Percentiles rank a stretch among this genome's conserved stretches.
Conservation (phyloP, 2,113 vertebrate genomes). For the Lutjanus erythropterus region DNA sequence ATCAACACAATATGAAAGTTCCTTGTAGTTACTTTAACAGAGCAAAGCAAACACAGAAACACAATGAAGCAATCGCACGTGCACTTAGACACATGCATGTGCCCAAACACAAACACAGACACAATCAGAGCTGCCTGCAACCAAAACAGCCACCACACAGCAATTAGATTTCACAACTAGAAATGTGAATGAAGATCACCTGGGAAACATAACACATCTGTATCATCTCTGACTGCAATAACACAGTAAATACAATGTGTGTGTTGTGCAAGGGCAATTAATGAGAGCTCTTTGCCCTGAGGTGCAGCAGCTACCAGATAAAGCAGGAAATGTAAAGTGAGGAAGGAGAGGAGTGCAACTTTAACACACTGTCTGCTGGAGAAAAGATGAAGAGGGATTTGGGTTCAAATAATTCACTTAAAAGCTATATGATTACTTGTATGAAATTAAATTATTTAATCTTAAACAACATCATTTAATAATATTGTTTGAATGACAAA, state of each 20-base stretch:
- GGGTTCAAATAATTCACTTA: background rate
- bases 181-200: constrained; percentile 5
- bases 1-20: no score
- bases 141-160: background rate
- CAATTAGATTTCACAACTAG: constrained; percentile 26
- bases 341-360: background rate
- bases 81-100: background rate
- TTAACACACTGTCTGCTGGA: background rate
- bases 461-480: no score
- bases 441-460: no score
- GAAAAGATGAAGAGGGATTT: no score
- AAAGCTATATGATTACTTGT: background rate
- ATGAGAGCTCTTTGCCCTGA: constrained; percentile 62
- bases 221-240: constrained; percentile 25
- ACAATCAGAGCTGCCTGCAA: background rate
- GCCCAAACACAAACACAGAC: background rate
- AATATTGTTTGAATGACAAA: background rate
- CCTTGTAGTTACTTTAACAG: no score
- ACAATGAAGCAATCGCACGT: background rate
- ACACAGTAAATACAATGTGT: constrained; percentile 15
- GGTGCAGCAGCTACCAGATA: constrained; percentile 26
- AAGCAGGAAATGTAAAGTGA: background rate
- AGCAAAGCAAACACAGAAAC: background rate
- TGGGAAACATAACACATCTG: background rate
- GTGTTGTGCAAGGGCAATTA: constrained; percentile 55